Evolutionary conservation across 1,140 invertebrate genomes (phyloP).

Genomic region (Drosophila arizonae): DNA sequence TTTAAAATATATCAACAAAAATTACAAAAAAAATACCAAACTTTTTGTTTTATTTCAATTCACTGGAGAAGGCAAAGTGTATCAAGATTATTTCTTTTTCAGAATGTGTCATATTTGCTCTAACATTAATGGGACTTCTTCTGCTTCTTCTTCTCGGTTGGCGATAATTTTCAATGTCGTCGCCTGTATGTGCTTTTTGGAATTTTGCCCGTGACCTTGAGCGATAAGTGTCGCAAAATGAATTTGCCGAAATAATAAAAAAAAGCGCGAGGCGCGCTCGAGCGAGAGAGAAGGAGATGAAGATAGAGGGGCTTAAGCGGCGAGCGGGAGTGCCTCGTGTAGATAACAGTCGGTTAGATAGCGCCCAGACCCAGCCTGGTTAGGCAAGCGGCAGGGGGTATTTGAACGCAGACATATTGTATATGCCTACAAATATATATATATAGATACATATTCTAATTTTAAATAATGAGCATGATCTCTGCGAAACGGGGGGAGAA

Average conservation of each 20-base stretch:
- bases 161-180: slow-evolving; percentile 78
- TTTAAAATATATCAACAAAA: slow-evolving; percentile 78
- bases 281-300: too few relatives aligned
- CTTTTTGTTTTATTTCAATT: slow-evolving; percentile 13
- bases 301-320: too few relatives aligned
- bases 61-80: background rate
- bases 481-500: background rate
- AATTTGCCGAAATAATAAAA: slow-evolving; percentile 79
- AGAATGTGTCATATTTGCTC: slow-evolving; percentile 16
- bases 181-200: slow-evolving; percentile 57
- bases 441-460: slow-evolving; percentile 50
- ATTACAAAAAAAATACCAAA: slow-evolving; percentile 58
- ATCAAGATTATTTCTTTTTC: slow-evolving; percentile 13
- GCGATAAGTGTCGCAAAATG: slow-evolving; percentile 79
- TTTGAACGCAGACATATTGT: background rate
- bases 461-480: slow-evolving; percentile 45
- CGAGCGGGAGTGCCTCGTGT: slow-evolving; percentile 52
- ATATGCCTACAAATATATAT: background rate
- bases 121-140: slow-evolving; percentile 2
- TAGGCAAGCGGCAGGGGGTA: background rate
- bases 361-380: background rate
- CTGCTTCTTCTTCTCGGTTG: slow-evolving; percentile 21
- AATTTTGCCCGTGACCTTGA: slow-evolving; percentile 80
- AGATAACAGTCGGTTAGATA: slow-evolving; percentile 58
- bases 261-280: slow-evolving; percentile 33